phyloP scores from a whole-genome alignment of 2,113 vertebrate species.

The Gopherus evgoodei region DNA sequence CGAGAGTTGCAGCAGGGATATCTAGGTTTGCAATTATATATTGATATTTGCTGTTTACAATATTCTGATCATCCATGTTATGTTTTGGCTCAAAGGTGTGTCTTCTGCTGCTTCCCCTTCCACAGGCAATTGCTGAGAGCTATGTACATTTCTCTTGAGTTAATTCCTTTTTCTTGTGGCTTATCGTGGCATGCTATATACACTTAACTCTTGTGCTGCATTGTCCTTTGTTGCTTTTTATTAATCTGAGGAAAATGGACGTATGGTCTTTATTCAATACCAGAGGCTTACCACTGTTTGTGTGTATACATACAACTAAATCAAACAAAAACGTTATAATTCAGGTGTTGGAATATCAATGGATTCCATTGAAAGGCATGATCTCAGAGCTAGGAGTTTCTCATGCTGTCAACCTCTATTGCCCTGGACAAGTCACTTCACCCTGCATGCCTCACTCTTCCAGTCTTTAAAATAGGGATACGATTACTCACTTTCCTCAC shows the following conservation, averaged over 20 bases:
- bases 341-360: neutral
- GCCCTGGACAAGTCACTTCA: neutral
- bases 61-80: neutral
- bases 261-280: neutral
- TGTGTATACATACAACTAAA: neutral
- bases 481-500: neutral
- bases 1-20: neutral
- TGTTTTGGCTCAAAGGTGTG: neutral
- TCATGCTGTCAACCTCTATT: neutral
- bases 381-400: neutral
- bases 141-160: neutral
- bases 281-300: neutral
- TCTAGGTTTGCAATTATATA: neutral
- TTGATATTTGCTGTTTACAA: fast-evolving
- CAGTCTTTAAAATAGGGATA: neutral
- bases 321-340: neutral
- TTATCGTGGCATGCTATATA: neutral
- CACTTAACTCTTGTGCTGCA: neutral
- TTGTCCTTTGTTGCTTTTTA: neutral
- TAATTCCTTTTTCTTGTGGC: slow-evolving; percentile 1
- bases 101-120: neutral
- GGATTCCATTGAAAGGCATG: neutral
- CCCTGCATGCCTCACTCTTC: neutral
- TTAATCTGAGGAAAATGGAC: neutral
- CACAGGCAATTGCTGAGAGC: slow-evolving; percentile 11